Conservation (phyloP, 1,140 invertebrate species). For the Ladona fulva region DNA sequence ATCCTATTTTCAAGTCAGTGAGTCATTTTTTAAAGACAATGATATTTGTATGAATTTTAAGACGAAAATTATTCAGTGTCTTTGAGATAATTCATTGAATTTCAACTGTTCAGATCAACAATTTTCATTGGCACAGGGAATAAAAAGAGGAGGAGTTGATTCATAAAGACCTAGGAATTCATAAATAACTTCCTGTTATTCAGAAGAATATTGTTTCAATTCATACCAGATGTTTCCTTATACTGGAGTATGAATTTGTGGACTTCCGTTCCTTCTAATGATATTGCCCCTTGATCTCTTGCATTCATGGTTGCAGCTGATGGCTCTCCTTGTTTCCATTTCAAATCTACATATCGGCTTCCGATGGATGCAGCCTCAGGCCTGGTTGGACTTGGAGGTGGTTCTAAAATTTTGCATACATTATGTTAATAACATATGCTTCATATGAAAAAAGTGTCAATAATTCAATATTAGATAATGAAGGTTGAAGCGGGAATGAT, state of each 20-base stretch:
- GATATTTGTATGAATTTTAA: too few relatives aligned
- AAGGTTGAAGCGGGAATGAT: not conserved
- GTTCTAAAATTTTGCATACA: conserved; percentile 42
- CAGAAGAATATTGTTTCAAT: too few relatives aligned
- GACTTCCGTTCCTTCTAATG: conserved; percentile 43
- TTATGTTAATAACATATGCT: not conserved
- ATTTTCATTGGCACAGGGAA: too few relatives aligned
- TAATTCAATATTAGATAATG: too few relatives aligned
- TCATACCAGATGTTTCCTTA: conserved; percentile 43
- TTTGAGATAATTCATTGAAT: too few relatives aligned
- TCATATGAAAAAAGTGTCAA: not conserved
- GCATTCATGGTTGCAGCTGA: not conserved
- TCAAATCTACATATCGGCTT: conserved; percentile 60
- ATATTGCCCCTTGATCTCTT: not conserved
- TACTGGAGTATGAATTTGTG: conserved; percentile 66
- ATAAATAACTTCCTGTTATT: too few relatives aligned
- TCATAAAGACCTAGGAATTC: too few relatives aligned
- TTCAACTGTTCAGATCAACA: too few relatives aligned
- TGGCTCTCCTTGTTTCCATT: conserved; percentile 54
- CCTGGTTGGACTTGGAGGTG: conserved; percentile 57
- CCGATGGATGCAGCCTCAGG: conserved; percentile 58
- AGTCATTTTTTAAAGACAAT: too few relatives aligned
- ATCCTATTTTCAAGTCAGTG: too few relatives aligned
- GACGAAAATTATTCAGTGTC: too few relatives aligned
- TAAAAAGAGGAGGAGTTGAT: too few relatives aligned